Evolutionary conservation across 2,888 invertebrate species (phyloP).

Genomic region (Limnephilus auricula): DNA sequence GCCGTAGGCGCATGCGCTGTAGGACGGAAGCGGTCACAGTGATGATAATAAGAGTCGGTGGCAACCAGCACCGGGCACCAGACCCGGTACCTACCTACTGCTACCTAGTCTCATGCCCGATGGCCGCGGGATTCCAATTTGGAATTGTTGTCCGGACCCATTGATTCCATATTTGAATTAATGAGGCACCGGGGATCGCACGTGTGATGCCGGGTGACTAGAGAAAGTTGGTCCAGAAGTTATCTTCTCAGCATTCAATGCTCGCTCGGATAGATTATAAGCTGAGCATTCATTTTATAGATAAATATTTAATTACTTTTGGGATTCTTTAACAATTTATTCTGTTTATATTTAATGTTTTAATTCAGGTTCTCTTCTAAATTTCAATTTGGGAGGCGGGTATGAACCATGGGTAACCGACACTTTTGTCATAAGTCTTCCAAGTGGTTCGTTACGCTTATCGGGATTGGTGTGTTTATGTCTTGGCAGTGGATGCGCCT

Average conservation of each 20-base stretch:
- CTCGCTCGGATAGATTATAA: neutral
- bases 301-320: neutral
- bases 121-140: slow-evolving; percentile 52
- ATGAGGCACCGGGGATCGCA: slow-evolving; percentile 38
- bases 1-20: slow-evolving; percentile 41
- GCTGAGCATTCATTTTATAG: neutral
- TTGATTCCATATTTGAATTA: slow-evolving; percentile 51
- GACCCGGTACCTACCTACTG: neutral
- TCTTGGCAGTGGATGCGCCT: too few species aligned
- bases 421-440: too few species aligned
- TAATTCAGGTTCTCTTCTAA: too few species aligned
- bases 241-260: neutral
- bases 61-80: neutral
- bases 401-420: too few species aligned
- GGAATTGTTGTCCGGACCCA: slow-evolving; percentile 28
- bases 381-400: too few species aligned
- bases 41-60: slow-evolving; percentile 21
- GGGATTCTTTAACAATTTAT: neutral
- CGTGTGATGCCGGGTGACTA: slow-evolving; percentile 36
- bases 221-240: slow-evolving; percentile 20
- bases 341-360: too few species aligned
- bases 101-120: neutral
- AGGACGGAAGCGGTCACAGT: slow-evolving; percentile 43
- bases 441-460: too few species aligned
- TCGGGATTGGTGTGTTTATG: too few species aligned